phyloP scores from a whole-genome alignment of 2,113 vertebrate species.

The Ramphastos sulfuratus region DNA sequence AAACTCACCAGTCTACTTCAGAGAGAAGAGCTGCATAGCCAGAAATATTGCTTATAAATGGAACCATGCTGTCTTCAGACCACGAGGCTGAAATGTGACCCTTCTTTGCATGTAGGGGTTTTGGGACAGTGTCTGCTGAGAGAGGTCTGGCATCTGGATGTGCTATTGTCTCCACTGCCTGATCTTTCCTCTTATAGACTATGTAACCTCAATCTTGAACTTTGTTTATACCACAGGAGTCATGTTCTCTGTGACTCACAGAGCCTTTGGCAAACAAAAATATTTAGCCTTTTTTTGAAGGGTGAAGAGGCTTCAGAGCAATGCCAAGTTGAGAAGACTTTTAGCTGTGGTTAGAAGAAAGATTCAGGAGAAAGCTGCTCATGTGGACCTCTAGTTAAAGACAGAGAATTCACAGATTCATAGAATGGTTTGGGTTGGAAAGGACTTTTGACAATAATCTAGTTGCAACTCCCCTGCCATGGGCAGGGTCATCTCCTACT shows the following conservation, averaged over 20 bases:
- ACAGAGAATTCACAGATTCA: background rate
- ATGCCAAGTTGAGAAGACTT: background rate
- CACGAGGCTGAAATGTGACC: background rate
- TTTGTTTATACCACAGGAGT: constrained; percentile 48
- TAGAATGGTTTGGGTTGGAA: no score
- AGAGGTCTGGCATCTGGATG: constrained; percentile 33
- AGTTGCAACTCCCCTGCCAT: no score
- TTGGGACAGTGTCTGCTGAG: background rate
- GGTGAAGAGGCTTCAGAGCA: background rate
- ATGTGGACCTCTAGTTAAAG: background rate
- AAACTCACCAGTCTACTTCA: background rate
- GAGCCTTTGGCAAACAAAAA: constrained; percentile 29
- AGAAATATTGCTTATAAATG: background rate
- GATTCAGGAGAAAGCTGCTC: background rate
- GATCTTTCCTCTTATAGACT: constrained; percentile 53
- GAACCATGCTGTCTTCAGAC: background rate
- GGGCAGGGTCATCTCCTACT: no score
- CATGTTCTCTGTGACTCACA: constrained; percentile 35
- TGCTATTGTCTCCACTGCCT: constrained; percentile 40
- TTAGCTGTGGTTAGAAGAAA: background rate
- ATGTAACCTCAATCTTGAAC: constrained; percentile 44
- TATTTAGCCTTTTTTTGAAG: constrained; percentile 17
- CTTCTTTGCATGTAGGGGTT: background rate
- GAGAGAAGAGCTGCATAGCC: background rate
- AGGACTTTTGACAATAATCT: no score